Percentiles rank a stretch among this genome's conserved stretches.
Conservation (phyloP, 2,113 vertebrate species). For the Paradisaea rubra region DNA sequence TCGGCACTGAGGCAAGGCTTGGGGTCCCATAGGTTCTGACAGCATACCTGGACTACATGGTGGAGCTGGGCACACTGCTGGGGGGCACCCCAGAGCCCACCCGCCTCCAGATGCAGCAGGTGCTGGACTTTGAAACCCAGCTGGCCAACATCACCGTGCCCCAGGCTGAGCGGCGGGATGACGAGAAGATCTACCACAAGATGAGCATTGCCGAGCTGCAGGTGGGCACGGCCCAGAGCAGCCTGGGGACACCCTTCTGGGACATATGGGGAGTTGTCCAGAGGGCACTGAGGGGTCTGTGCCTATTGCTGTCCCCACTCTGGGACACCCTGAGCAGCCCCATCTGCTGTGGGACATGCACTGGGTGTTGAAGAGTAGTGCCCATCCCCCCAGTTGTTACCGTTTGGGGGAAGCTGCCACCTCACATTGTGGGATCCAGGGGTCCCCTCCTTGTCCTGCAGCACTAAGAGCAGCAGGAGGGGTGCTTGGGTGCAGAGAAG, state of each 20-base stretch:
- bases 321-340: neutral
- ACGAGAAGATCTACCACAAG: slow-evolving; percentile 97
- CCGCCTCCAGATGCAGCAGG: slow-evolving; percentile 85
- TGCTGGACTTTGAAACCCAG: slow-evolving; percentile 86
- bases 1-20: neutral
- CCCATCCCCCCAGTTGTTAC: neutral
- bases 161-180: slow-evolving; percentile 90
- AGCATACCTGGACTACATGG: slow-evolving; percentile 95
- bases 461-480: neutral
- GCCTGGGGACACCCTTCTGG: neutral
- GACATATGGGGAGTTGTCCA: accelerated
- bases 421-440: accelerated
- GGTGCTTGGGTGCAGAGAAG: neutral
- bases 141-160: slow-evolving; percentile 93
- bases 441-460: neutral
- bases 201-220: slow-evolving; percentile 88
- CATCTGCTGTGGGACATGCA: accelerated
- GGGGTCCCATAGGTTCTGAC: slow-evolving; percentile 76
- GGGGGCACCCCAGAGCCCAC: slow-evolving; percentile 77
- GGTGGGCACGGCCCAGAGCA: slow-evolving; percentile 52
- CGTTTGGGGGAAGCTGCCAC: neutral
- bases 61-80: slow-evolving; percentile 87
- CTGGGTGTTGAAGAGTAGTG: neutral
- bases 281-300: accelerated
- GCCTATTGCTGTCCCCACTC: neutral